Conservation (phyloP, 2,888 invertebrate species). For the Hecatera dysodea region DNA sequence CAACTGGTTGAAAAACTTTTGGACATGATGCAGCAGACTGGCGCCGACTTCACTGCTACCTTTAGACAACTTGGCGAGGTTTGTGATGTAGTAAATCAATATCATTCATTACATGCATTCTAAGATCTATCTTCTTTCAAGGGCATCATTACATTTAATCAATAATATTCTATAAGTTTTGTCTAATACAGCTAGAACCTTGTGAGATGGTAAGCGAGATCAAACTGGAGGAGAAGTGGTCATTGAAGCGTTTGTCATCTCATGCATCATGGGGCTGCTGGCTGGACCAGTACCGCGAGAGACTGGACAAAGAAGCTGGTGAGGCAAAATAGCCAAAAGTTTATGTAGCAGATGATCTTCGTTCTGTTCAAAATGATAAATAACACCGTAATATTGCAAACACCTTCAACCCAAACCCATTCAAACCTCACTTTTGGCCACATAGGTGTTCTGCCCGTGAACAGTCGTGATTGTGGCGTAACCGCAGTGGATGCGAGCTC, state of each 20-base stretch:
- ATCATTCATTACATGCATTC: neutral
- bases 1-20: slow-evolving; percentile 89
- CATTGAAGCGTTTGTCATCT: slow-evolving; percentile 85
- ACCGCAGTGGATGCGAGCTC: slow-evolving; percentile 78
- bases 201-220: slow-evolving; percentile 81
- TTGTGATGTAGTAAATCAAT: neutral
- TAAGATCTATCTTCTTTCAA: neutral
- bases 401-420: no score
- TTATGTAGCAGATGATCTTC: neutral
- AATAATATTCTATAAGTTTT: neutral
- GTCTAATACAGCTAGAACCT: slow-evolving; percentile 79
- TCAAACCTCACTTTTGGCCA: neutral
- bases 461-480: slow-evolving; percentile 54
- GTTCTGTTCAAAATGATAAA: no score
- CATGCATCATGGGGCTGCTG: slow-evolving; percentile 88
- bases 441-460: slow-evolving; percentile 57
- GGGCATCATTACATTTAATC: neutral
- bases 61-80: slow-evolving; percentile 91
- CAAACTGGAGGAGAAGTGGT: slow-evolving; percentile 87
- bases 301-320: slow-evolving; percentile 87
- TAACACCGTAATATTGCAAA: no score
- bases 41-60: slow-evolving; percentile 92
- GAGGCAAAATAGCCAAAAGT: slow-evolving; percentile 4
- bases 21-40: slow-evolving; percentile 92
- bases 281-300: slow-evolving; percentile 86